These are phyloP conservation scores for Caenorhabditis afra DNA, from an alignment of 2,888 invertebrate species.

Conservation along the genomic window DNA sequence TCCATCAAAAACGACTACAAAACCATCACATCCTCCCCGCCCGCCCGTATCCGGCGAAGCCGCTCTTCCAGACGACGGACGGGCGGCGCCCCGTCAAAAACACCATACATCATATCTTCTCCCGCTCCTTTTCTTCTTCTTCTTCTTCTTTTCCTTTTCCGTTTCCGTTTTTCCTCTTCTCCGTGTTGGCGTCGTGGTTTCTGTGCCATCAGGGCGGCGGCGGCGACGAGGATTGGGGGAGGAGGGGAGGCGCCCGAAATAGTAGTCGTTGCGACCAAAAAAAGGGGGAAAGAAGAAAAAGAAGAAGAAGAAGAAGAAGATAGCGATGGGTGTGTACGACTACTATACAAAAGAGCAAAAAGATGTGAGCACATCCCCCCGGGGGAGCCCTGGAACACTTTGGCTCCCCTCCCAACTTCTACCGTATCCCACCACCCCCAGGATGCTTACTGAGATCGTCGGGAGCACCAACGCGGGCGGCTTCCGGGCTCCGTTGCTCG, in stretches of 20 bases:
- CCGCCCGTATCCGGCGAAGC: not conserved
- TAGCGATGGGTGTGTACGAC: not conserved
- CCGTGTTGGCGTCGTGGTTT: not conserved
- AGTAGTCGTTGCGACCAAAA: conserved; percentile 3
- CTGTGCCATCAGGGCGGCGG: conserved; percentile 22
- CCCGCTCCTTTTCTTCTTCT: conserved; percentile 14
- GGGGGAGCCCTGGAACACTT: too few species aligned
- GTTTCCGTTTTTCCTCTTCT: conserved; percentile 7
- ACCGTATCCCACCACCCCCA: not conserved
- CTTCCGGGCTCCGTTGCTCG: conserved; percentile 21
- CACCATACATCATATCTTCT: conserved; percentile 38
- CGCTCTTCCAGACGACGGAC: not conserved
- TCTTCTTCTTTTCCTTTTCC: conserved; percentile 4
- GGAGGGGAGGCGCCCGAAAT: conserved; percentile 2
- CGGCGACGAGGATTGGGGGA: too few species aligned
- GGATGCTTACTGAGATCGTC: conserved; percentile 24
- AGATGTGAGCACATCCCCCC: too few species aligned
- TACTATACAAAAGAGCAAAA: too few species aligned
- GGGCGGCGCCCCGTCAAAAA: too few species aligned
- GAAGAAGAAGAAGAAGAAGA: conserved; percentile 1
- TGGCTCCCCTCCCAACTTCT: not conserved
- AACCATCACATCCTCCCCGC: conserved; percentile 9
- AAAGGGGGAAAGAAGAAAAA: conserved; percentile 15
- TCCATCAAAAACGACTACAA: conserved; percentile 12
- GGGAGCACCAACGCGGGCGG: conserved; percentile 49